A percentile compares a stretch with the other conserved stretches of the same genome.
Conservation (phyloP, 2,797 vertebrate species). For the Lacerta viridis region DNA sequence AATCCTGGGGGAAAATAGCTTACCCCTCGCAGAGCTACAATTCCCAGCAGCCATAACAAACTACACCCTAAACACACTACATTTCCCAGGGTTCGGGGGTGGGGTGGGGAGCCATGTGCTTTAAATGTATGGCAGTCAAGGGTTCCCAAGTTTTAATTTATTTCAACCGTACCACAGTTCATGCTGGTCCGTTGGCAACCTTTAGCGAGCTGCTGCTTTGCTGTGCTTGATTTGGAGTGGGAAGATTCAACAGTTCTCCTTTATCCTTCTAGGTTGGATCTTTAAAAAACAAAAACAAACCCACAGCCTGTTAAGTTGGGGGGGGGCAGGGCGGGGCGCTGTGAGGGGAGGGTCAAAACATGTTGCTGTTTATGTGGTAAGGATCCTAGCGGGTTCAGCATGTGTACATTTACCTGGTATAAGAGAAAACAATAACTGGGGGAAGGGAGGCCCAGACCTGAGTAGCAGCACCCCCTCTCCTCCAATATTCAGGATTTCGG, state of each 20-base stretch:
- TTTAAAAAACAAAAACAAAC: not conserved
- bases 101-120: no score
- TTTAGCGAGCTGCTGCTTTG: not conserved
- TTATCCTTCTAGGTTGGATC: not conserved
- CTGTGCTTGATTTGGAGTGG: not conserved
- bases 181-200: not conserved
- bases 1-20: no score
- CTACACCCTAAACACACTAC: no score
- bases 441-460: not conserved
- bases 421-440: constrained; percentile 7
- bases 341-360: not conserved
- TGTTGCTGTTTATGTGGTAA: not conserved
- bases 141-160: no score
- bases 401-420: not conserved
- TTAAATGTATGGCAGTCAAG: no score
- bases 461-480: not conserved
- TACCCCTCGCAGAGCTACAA: no score
- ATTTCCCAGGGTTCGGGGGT: no score
- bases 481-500: not conserved
- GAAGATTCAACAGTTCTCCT: not conserved
- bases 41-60: no score
- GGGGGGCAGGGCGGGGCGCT: no score
- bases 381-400: not conserved
- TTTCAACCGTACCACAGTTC: not conserved
- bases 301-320: not conserved